Conservation (phyloP, 2,113 vertebrate species). For the Lepidothrix coronata region DNA sequence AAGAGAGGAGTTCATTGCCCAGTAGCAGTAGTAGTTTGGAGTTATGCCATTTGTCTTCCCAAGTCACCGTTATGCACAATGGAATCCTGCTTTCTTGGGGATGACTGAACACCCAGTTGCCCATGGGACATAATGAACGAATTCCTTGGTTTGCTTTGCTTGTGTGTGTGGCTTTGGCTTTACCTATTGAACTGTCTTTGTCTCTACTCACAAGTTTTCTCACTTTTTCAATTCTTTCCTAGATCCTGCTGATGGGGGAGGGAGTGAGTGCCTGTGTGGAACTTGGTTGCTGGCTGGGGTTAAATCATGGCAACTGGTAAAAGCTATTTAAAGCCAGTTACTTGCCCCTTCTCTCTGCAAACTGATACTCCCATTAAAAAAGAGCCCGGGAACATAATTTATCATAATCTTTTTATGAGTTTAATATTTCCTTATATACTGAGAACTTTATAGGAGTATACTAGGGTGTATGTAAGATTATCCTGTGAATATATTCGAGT, state of each 20-base stretch:
- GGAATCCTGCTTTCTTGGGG: not conserved
- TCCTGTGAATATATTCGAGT: not conserved
- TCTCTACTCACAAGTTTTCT: not conserved
- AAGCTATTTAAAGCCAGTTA: not conserved
- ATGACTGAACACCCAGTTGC: not conserved
- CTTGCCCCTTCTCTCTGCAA: not conserved
- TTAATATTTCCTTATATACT: not conserved
- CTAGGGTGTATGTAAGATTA: not conserved
- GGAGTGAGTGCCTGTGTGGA: not conserved
- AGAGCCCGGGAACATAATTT: not conserved
- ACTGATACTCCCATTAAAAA: not conserved
- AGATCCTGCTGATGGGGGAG: not conserved
- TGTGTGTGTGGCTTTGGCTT: accelerated
- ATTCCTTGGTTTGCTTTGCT: not conserved
- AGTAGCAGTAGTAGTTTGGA: not conserved
- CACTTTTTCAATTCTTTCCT: not conserved
- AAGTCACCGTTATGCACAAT: not conserved
- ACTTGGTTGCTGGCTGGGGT: not conserved
- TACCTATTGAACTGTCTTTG: not conserved
- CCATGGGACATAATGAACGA: accelerated
- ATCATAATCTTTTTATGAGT: not conserved
- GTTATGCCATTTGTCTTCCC: not conserved
- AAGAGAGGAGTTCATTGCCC: not conserved
- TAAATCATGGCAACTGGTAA: not conserved
- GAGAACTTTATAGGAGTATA: not conserved